Evolutionary conservation across 2,797 vertebrate genomes (phyloP), one percentile per base, ranked within the genome.

Genomic region (Nannoperca obscura): DNA sequence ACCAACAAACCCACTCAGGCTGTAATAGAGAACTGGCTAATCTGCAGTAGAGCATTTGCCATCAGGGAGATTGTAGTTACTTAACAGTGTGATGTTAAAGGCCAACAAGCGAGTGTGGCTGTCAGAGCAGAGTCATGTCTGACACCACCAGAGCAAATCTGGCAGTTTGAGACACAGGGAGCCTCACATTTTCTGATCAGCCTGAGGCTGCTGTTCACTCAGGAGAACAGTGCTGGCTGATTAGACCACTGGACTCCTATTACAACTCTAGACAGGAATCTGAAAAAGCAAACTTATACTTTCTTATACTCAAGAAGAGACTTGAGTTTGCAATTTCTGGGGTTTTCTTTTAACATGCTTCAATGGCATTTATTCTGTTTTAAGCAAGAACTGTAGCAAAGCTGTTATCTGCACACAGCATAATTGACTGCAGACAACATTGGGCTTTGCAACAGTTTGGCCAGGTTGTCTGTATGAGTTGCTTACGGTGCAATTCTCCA

Each of bases 61-160:
- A 82, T 90, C 87, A 81, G 89, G 86, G 88, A 88, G 83, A 87
- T 88, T 78, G 82, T 77, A 81, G 69, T 89, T 86, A 89, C 86
- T 92, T 88, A 87, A 71, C 74, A 34, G 78, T 77, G 80, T 84
- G 86, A 83, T 77, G 85, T 84, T 87, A 86, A 89, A 88, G 87
- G 87, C 83, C 80, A 82, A 24, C 22, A 24, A 86, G 85, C 47
- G 78, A 85, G 86, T 52, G 84, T 82, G 75, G 62, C 88, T 93
- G 92, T 92, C 90, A 82, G 84, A 86, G 68, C 71, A 24, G 76
- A 88, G 78, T 88, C 84, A 84, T 89, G 91, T 92, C 92, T 87
- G 82, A 91, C 86, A 84, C 92, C 72, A 67, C 71, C 58, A 71
- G 78, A 93, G 72, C 83, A 84, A 84, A 76, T 86, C 84, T 86